Conservation (phyloP, 2,113 vertebrate species). For the Atractosteus spatula region DNA sequence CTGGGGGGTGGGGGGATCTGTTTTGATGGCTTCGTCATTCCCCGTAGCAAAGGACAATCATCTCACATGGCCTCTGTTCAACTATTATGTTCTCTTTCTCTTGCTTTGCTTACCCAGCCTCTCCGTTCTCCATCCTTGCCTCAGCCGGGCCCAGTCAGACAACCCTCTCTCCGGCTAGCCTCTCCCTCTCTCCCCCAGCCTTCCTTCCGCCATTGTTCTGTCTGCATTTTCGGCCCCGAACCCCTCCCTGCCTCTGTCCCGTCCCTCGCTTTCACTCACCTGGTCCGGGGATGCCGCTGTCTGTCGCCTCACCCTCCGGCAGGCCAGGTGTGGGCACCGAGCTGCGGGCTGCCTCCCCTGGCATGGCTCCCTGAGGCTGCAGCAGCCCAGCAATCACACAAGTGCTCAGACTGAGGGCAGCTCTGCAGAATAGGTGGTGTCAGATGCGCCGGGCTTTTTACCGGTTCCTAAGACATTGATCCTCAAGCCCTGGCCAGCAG, state of each 20-base stretch:
- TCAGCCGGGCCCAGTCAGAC: not conserved
- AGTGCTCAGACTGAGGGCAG: conserved; percentile 18
- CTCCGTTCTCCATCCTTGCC: conserved; percentile 1
- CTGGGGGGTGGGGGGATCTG: too few species aligned
- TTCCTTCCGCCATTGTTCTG: not conserved
- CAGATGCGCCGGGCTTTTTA: too few species aligned
- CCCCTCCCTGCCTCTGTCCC: not conserved
- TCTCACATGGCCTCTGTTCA: too few species aligned
- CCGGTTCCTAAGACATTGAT: too few species aligned
- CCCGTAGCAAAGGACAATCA: too few species aligned
- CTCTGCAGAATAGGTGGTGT: too few species aligned
- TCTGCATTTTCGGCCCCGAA: not conserved
- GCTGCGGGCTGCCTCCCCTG: conserved; percentile 65
- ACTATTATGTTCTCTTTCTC: not conserved
- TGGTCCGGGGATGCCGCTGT: conserved; percentile 63
- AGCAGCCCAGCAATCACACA: conserved; percentile 53
- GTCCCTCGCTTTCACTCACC: conserved; percentile 46
- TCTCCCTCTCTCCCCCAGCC: not conserved
- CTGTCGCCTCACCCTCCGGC: conserved; percentile 52
- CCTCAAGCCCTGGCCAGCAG: not conserved
- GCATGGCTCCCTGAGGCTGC: conserved; percentile 51
- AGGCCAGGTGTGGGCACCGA: conserved; percentile 54
- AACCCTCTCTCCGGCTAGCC: not conserved
- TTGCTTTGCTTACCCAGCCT: not conserved
- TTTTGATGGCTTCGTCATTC: too few species aligned